These are phyloP conservation scores for Andrena camellia DNA, from an alignment of 2,888 invertebrate species.

Conservation along the genomic window DNA sequence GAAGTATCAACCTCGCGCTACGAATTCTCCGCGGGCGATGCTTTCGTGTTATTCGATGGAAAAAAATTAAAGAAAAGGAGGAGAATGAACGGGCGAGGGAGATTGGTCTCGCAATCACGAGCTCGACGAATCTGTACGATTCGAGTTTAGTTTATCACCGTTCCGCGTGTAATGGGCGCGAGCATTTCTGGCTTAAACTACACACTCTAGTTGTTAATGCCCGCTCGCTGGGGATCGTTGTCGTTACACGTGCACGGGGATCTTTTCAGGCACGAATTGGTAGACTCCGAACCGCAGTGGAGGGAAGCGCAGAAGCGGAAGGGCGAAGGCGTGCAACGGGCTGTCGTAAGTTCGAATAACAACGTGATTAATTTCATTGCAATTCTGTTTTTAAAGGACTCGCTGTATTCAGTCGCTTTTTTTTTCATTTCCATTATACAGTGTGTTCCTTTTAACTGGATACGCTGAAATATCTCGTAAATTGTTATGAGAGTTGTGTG, in stretches of 20 bases:
- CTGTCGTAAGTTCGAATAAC: slow-evolving; percentile 78
- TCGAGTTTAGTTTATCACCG: slow-evolving; percentile 23
- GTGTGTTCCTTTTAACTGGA: too few relatives aligned
- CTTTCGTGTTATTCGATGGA: slow-evolving; percentile 41
- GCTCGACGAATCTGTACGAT: slow-evolving; percentile 12
- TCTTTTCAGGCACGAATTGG: slow-evolving; percentile 88
- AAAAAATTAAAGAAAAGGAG: background rate
- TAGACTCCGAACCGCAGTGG: slow-evolving; percentile 96
- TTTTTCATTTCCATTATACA: too few relatives aligned
- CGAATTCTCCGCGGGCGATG: slow-evolving; percentile 26
- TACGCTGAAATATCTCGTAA: too few relatives aligned
- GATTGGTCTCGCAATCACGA: slow-evolving; percentile 15
- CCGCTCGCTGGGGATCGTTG: slow-evolving; percentile 8
- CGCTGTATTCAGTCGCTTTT: background rate
- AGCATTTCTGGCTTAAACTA: slow-evolving; percentile 14
- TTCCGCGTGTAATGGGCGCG: background rate
- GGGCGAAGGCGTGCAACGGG: slow-evolving; percentile 86
- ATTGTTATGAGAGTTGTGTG: too few relatives aligned
- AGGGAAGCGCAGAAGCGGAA: slow-evolving; percentile 93
- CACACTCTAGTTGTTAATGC: slow-evolving; percentile 17
- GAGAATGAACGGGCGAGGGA: slow-evolving; percentile 21
- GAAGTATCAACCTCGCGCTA: slow-evolving; percentile 40
- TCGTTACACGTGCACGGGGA: slow-evolving; percentile 9
- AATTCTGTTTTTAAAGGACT: background rate
- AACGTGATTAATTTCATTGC: slow-evolving; percentile 10